phyloP scores from a whole-genome alignment of 1,140 invertebrate genomes.

The Ditylenchus dipsaci region DNA sequence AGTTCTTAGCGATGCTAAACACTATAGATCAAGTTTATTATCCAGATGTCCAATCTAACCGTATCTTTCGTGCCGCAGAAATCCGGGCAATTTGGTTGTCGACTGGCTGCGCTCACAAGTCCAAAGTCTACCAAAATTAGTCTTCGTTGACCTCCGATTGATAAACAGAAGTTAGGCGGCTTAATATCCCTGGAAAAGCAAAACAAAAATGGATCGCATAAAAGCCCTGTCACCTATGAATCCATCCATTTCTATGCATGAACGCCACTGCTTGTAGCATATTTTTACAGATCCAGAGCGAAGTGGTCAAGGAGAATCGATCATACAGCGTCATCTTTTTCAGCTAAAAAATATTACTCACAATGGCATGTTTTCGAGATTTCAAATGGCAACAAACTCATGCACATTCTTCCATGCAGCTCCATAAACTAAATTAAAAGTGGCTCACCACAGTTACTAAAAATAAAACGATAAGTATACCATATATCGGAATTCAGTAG shows the following conservation, averaged over 20 bases:
- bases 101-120: no score
- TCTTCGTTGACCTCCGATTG: background rate
- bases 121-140: background rate
- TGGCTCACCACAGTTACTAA: background rate
- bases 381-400: background rate
- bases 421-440: background rate
- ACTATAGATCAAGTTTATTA: background rate
- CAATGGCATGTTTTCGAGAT: background rate
- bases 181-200: conserved; percentile 10
- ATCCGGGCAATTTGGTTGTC: no score
- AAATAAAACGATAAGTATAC: background rate
- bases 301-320: conserved; percentile 2
- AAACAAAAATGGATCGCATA: background rate
- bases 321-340: conserved; percentile 8
- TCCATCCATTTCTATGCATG: conserved; percentile 10
- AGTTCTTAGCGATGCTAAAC: background rate
- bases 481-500: conserved; percentile 6
- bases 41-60: no score
- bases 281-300: conserved; percentile 5
- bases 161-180: conserved; percentile 8
- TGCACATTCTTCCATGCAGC: conserved; percentile 5
- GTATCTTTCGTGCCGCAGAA: no score
- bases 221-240: conserved; percentile 3
- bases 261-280: background rate
- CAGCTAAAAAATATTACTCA: background rate